Evolutionary conservation across 2,888 invertebrate species (phyloP), one percentile per base, ranked within the genome.

Genomic region (Rhingia campestris): DNA sequence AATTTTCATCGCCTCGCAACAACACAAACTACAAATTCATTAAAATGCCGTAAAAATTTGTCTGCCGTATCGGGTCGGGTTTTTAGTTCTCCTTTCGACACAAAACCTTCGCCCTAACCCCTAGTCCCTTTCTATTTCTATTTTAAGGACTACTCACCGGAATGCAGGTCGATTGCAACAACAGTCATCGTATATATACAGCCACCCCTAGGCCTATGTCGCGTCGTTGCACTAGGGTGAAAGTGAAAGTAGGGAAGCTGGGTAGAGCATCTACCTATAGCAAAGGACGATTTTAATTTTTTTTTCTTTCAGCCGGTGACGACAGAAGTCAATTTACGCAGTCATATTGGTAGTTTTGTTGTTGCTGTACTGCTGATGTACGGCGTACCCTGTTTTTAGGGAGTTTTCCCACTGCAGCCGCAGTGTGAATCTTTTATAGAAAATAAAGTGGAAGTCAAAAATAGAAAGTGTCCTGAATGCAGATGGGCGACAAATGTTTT

Each of bases 11-110:
- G 84, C 84, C 58, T 79, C 69, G 63, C 33, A 64, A 74, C 84
- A 74, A 69, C 74, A 58, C 63, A 72, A 75, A 80, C 74, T 84
- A 84, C 79, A 86, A 87, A 87, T 86, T 86, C 87, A 87, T 87
- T 87, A 87, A 87, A 87, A 86, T 58, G 81, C 86, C 86, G 86
- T 87, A 87, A 87, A 87, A 87, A 86, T 87, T 87, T 86, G 86
- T 86, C 81, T 64, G 79, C 84, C 80, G 74, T 84, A 75, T 79
- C 74, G 76, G 30, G 47, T 66, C 47, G 75, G 47, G 41, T 39
- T 64, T 79, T 66, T 72, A 47, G 70, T 43, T 77, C 74, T 82
- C 56, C 22, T 22, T 22, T 22, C 22, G 22, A 72, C 72, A 70
- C 58, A 74, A 73, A 80, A 61, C 58, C 33, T 30, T 72, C 37